phyloP scores from a whole-genome alignment of 2,797 vertebrate genomes.

The Helostoma temminkii region DNA sequence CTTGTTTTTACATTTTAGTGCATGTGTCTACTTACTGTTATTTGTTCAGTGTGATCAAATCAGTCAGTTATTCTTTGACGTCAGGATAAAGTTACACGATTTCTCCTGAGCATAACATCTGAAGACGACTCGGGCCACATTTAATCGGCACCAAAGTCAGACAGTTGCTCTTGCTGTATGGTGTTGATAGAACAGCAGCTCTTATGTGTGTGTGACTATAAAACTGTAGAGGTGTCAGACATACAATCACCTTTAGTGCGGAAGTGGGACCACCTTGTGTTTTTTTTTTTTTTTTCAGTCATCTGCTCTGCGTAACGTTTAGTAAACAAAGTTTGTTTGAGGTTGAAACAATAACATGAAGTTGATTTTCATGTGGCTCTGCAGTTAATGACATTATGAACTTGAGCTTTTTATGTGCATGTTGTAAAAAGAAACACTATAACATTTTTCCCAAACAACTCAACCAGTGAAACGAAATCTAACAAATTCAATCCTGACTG shows the following conservation, averaged over 20 bases:
- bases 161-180: conserved; percentile 14
- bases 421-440: conserved; percentile 35
- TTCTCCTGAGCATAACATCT: no score
- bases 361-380: conserved; percentile 13
- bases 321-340: background rate
- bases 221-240: conserved; percentile 9
- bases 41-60: background rate
- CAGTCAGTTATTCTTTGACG: no score
- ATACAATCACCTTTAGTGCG: conserved; percentile 11
- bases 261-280: background rate
- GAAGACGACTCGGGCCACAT: background rate
- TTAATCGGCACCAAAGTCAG: background rate
- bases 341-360: conserved; percentile 1
- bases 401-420: conserved; percentile 23
- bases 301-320: conserved; percentile 11
- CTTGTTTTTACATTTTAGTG: background rate
- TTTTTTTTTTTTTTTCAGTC: conserved; percentile 19
- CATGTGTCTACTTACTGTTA: background rate
- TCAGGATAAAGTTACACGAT: no score
- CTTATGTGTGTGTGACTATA: conserved; percentile 5
- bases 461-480: background rate
- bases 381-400: conserved; percentile 17
- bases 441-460: conserved; percentile 34
- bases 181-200: conserved; percentile 18
- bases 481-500: background rate